Evolutionary conservation across 2,888 invertebrate species (phyloP).

Genomic region (Pterostichus niger): DNA sequence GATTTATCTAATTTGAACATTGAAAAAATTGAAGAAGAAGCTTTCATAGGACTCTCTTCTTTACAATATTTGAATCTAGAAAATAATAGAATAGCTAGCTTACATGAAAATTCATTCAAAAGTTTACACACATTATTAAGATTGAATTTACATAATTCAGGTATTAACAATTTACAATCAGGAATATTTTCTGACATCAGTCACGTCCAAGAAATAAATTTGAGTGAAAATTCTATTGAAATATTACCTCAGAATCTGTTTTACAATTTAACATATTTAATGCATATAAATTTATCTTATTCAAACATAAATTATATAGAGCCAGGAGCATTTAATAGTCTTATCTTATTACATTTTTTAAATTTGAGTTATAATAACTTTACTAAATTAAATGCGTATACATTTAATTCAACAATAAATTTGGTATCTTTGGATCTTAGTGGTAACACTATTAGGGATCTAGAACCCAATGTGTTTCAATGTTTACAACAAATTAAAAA

Average conservation of each 20-base stretch:
- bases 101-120: no score
- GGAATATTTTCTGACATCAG: no score
- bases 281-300: background rate
- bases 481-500: background rate
- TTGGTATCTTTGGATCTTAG: background rate
- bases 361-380: conserved; percentile 25
- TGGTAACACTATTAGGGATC: background rate
- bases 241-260: background rate
- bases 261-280: background rate
- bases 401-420: conserved; percentile 10
- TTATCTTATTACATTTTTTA: background rate
- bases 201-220: background rate
- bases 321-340: conserved; percentile 12
- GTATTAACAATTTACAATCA: no score
- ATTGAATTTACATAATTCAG: no score
- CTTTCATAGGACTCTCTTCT: background rate
- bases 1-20: conserved; percentile 12
- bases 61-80: no score
- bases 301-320: conserved; percentile 5
- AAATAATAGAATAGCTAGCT: no score
- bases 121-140: no score
- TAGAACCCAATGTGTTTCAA: background rate
- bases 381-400: background rate
- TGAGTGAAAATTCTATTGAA: conserved; percentile 11
- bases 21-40: background rate